Percentiles rank a stretch among this genome's conserved stretches.
These are phyloP conservation scores for Coelinius sp. DNA, from an alignment of 2,888 invertebrate genomes.

Conservation along the genomic window DNA sequence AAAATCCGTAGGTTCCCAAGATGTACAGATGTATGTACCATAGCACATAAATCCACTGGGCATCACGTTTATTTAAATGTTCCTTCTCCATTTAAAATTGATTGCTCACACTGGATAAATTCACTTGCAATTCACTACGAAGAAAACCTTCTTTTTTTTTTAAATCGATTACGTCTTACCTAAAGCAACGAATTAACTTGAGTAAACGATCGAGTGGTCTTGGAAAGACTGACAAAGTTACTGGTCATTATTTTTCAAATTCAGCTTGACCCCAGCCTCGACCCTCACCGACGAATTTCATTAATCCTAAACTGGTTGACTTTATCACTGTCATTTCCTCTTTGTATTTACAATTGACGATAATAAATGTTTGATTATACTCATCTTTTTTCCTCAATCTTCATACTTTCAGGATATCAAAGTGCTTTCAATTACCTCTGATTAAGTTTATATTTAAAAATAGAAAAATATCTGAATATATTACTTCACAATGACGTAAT, in stretches of 20 bases:
- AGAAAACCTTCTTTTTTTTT: not conserved
- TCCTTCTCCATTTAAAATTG: not conserved
- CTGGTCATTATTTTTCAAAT: conserved; percentile 37
- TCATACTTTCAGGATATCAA: too few relatives aligned
- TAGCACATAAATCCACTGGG: conserved; percentile 81
- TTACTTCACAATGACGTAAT: not conserved
- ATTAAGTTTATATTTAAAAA: too few relatives aligned
- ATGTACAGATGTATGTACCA: conserved; percentile 83
- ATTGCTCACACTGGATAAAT: not conserved
- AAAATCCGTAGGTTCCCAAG: conserved; percentile 78
- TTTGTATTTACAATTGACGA: conserved; percentile 2
- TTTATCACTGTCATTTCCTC: conserved; percentile 66
- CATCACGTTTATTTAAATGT: conserved; percentile 73
- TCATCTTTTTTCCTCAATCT: too few relatives aligned
- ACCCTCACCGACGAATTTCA: conserved; percentile 59
- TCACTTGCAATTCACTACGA: not conserved
- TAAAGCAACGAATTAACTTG: conserved; percentile 3
- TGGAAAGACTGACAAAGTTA: conserved; percentile 39
- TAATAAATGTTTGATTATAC: not conserved
- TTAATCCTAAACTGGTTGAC: conserved; percentile 50
- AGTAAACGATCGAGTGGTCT: conserved; percentile 34
- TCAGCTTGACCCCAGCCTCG: conserved; percentile 57
- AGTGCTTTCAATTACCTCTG: too few relatives aligned
- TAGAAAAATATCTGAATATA: too few relatives aligned
- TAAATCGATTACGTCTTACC: conserved; percentile 27